Base-by-base conservation (phyloP, 2,797 vertebrate genomes). In the Schizopygopsis pylzovi region DNA sequence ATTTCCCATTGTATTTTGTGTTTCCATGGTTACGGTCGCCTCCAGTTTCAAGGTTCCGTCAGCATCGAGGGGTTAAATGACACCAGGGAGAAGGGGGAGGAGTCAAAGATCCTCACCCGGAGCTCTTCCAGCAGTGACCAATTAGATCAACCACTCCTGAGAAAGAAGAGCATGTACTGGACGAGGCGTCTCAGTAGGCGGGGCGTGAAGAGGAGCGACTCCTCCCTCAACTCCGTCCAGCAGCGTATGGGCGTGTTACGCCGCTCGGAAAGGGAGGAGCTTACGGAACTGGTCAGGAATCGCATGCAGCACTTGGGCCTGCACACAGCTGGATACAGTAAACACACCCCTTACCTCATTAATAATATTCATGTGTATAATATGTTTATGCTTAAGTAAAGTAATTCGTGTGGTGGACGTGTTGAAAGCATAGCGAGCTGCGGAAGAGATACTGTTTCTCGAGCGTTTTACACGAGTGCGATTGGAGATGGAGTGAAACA, bases 91-190 rank as follows among this genome's bases (percentile, higher is more conserved):
- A 91, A 84, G 20, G 93, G 89, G 2, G 95, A 95, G 3, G 94
- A 95, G 81, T 52, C 85, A 79, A 90, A 90, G 77, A 79, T 87
- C 54, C 72, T 87, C 81, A 86, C 82, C 22, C 87, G 63, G 22
- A 87, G 87, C 59, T 91, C 93, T 0, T 95, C 94, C 2, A 89
- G 93, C 72, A 94, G 94, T 0, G 97, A 98, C 88, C 97, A 94
- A 6, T 93, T 95, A 0, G 97, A 98, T 85, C 95, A 96, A 91
- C 97, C 97, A 0, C 90, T 97, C 89, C 94, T 96, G 91, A 96
- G 98, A 89, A 97, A 95, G 91, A 99, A 98, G 94, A 99, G 98
- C 94, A 97, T 98, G 96, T 96, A 97, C 92, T 99, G 98, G 98
- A 97, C 97, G 0, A 96, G 97, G 4, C 95, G 96, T 4, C 96